Conservation (phyloP, 1,140 invertebrate genomes). For the Trigoniulus corallinus region DNA sequence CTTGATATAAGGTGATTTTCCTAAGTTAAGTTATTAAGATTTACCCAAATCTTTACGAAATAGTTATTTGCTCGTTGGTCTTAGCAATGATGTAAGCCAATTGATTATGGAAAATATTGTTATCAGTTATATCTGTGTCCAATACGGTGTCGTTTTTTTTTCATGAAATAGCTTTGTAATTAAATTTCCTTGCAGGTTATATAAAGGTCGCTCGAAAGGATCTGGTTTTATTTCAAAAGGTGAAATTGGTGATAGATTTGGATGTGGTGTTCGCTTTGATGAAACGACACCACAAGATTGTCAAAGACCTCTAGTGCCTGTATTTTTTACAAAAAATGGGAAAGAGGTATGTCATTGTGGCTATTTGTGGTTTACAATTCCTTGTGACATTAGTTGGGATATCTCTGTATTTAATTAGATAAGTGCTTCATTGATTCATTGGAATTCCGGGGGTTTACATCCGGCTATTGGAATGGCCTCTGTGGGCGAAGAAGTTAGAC, state of each 20-base stretch:
- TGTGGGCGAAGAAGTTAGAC: slow-evolving; percentile 27
- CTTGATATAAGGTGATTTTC: no score
- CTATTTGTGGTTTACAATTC: background rate
- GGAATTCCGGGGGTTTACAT: slow-evolving; percentile 23
- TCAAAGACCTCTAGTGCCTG: slow-evolving; percentile 18
- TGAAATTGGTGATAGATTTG: slow-evolving; percentile 29
- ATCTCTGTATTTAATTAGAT: no score
- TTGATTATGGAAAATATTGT: no score
- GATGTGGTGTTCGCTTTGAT: slow-evolving; percentile 30
- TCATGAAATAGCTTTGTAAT: background rate
- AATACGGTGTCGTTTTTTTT: background rate
- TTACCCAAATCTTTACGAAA: no score
- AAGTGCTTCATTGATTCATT: no score
- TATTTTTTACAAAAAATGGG: slow-evolving; percentile 34
- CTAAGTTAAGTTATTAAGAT: no score
- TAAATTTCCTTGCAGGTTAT: slow-evolving; percentile 11
- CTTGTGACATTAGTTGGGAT: no score
- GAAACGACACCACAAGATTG: slow-evolving; percentile 15
- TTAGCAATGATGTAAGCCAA: no score
- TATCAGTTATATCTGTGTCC: no score
- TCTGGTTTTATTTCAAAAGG: slow-evolving; percentile 27
- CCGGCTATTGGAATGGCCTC: slow-evolving; percentile 29
- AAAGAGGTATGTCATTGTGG: slow-evolving; percentile 25
- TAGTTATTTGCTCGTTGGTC: no score
- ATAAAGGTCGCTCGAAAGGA: slow-evolving; percentile 19